Evolutionary conservation across 1,140 invertebrate species (phyloP), one percentile per base, ranked within the genome.

Genomic region (Aphelenchoides fujianensis): DNA sequence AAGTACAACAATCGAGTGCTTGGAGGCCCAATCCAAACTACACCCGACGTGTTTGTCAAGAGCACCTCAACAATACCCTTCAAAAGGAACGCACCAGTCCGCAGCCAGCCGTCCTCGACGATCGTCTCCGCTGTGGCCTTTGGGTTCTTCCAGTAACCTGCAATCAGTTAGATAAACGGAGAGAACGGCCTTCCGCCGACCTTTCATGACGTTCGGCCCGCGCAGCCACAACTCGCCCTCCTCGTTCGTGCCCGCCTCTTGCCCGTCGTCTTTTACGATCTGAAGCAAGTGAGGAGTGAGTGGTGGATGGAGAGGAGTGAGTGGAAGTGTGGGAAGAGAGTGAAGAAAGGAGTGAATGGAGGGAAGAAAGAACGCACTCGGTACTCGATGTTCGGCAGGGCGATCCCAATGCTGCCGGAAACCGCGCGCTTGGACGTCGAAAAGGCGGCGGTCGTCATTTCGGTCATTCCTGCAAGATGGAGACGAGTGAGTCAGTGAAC

Each of bases 31-130:
- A n/a, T n/a, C n/a, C n/a, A n/a, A n/a, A n/a, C n/a, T n/a, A n/a
- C n/a, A n/a, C n/a, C n/a, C n/a, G n/a, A n/a, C n/a, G n/a, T n/a
- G n/a, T n/a, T n/a, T n/a, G n/a, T n/a, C n/a, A n/a, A n/a, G n/a
- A n/a, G n/a, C n/a, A n/a, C n/a, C n/a, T n/a, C n/a, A n/a, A n/a
- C n/a, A n/a, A n/a, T n/a, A n/a, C n/a, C n/a, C n/a, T n/a, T n/a
- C n/a, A n/a, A 48, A 48, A 16, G 41, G 41, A 61, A 61, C 57
- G 16, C 41, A 61, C 92, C 92, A 81, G 91, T 92, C 73, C 89
- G 89, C 66, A 92, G 85, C 91, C 91, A 95, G 3, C 89, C 89
- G 72, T 90, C 89, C 0, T 86, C 80, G 28, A 88, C 87, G 27
- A 92, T 86, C 0, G 88, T 90, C 37, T 91, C 89, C 1, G 19